phyloP scores from a whole-genome alignment of 2,888 invertebrate species.

The Parnassius orleans region DNA sequence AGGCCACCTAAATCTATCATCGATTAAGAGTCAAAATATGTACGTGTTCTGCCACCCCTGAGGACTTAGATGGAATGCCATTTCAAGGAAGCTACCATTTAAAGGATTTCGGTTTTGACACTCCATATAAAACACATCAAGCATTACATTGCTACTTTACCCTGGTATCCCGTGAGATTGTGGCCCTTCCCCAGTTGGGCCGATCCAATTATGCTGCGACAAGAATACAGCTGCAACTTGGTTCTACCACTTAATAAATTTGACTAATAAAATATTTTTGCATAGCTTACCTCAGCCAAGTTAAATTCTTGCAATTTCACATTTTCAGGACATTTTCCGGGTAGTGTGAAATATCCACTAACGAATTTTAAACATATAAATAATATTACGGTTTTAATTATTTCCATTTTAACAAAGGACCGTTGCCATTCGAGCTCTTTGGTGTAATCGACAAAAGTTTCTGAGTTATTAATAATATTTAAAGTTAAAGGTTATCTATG shows the following conservation, averaged over 20 bases:
- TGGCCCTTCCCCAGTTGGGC: too few relatives aligned
- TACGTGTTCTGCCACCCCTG: too few relatives aligned
- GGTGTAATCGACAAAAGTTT: slow-evolving; percentile 4
- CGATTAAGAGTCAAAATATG: too few relatives aligned
- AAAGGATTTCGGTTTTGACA: neutral
- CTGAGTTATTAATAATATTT: slow-evolving; percentile 12
- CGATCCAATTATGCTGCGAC: too few relatives aligned
- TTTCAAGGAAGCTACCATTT: too few relatives aligned
- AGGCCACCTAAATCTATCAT: too few relatives aligned
- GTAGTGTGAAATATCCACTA: slow-evolving; percentile 56
- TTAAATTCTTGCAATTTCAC: slow-evolving; percentile 52
- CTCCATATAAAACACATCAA: too few relatives aligned
- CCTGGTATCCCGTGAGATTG: too few relatives aligned
- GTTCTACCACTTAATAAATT: neutral
- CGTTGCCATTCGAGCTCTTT: slow-evolving; percentile 7
- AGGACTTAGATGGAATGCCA: too few relatives aligned
- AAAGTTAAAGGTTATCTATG: slow-evolving; percentile 24
- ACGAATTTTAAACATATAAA: slow-evolving; percentile 40
- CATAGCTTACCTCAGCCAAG: slow-evolving; percentile 55
- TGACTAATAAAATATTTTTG: neutral
- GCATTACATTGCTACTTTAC: too few relatives aligned
- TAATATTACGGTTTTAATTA: slow-evolving; percentile 39
- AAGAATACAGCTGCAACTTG: too few relatives aligned
- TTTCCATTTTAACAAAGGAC: slow-evolving; percentile 39
- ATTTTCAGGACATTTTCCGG: slow-evolving; percentile 61